These are phyloP conservation scores for Campoplex capitator DNA, from an alignment of 2,888 invertebrate genomes.

Conservation along the genomic window DNA sequence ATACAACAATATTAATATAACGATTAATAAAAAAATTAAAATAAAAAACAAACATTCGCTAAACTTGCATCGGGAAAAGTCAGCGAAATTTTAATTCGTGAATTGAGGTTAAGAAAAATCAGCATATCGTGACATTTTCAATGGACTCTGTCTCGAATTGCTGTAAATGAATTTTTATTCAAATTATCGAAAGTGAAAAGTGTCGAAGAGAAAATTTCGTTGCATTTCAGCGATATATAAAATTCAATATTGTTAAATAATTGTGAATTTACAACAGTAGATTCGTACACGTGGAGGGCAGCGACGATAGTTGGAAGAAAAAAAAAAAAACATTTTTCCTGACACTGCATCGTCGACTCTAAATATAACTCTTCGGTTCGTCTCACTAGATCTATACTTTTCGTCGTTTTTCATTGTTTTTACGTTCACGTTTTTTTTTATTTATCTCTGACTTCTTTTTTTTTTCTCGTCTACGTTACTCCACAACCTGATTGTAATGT, in stretches of 20 bases:
- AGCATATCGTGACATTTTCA: background rate
- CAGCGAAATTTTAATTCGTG: background rate
- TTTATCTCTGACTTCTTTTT: background rate
- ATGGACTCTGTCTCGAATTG: background rate
- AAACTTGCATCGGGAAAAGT: background rate
- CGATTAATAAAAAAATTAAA: conserved; percentile 30
- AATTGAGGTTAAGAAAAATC: background rate
- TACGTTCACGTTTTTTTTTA: background rate
- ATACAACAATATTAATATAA: conserved; percentile 44
- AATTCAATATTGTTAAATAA: background rate
- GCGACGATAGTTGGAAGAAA: conserved; percentile 8
- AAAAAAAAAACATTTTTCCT: background rate
- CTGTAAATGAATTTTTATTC: background rate
- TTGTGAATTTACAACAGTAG: conserved; percentile 25
- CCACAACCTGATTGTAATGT: conserved; percentile 60
- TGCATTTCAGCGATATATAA: background rate
- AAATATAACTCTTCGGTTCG: conserved; percentile 47
- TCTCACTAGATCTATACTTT: conserved; percentile 51
- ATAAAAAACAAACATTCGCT: background rate
- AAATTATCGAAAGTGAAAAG: background rate
- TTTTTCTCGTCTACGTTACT: conserved; percentile 45
- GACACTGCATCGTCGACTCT: conserved; percentile 39
- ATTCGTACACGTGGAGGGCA: conserved; percentile 44
- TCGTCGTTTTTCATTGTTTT: conserved; percentile 17
- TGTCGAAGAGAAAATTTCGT: background rate